Conservation (phyloP, 1,140 invertebrate genomes). For the Drosophila aff. region DNA sequence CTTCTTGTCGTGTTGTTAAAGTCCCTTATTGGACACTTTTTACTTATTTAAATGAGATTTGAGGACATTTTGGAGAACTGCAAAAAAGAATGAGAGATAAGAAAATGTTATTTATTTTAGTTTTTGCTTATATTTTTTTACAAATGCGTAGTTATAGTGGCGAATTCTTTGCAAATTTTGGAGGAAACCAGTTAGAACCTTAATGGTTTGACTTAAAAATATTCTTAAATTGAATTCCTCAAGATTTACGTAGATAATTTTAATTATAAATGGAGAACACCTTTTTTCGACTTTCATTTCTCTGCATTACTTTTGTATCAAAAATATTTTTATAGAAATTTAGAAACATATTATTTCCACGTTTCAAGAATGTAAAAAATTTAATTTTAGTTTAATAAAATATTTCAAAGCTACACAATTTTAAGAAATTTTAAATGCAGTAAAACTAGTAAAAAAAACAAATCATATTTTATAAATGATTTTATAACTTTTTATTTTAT, state of each 20-base stretch:
- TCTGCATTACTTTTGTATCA: neutral
- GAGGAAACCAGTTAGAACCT: neutral
- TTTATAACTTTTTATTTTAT: neutral
- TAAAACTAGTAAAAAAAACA: no score
- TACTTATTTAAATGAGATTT: constrained; percentile 49
- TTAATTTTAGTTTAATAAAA: neutral
- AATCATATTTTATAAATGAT: no score
- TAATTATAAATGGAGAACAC: neutral
- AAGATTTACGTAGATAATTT: neutral
- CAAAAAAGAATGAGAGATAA: neutral
- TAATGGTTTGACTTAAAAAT: neutral
- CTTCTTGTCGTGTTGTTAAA: constrained; percentile 19
- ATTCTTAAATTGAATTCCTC: neutral
- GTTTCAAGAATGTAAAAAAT: neutral
- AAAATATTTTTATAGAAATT: neutral
- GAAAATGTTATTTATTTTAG: constrained; percentile 3
- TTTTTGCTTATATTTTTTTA: constrained; percentile 6
- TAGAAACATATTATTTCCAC: neutral
- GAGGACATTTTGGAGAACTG: constrained; percentile 50
- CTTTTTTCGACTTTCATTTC: neutral
- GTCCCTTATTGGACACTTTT: constrained; percentile 42
- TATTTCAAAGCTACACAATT: no score
- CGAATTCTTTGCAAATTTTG: neutral
- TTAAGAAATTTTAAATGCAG: no score
- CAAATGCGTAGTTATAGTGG: neutral